Percentiles rank a stretch among this genome's conserved stretches.
Conservation (phyloP, 2,113 vertebrate genomes). For the Macaca mulatta region DNA sequence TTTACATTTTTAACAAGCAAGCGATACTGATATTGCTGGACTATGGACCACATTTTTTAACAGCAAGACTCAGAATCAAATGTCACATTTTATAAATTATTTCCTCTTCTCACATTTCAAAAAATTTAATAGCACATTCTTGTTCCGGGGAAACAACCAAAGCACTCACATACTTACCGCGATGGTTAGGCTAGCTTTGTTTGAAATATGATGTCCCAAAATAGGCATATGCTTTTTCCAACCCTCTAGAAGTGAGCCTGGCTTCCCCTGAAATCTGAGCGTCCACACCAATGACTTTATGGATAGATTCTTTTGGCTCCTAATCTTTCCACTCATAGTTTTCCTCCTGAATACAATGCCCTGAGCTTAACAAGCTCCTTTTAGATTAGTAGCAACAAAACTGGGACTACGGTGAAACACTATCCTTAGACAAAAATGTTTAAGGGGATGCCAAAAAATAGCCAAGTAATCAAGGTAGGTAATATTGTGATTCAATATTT, state of each 20-base stretch:
- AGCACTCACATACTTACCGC: not conserved
- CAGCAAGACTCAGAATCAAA: not conserved
- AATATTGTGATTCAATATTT: not conserved
- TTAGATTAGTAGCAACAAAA: not conserved
- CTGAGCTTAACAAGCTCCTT: not conserved
- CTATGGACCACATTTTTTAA: not conserved
- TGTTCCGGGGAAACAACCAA: not conserved
- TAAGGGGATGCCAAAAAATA: not conserved
- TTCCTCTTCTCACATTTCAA: not conserved
- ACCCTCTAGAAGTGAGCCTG: too few relatives aligned
- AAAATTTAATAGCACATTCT: not conserved
- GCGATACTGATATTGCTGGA: not conserved
- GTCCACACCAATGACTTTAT: not conserved
- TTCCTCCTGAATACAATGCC: not conserved
- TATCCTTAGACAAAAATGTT: not conserved
- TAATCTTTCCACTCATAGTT: not conserved
- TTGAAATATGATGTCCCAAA: not conserved
- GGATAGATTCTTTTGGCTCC: not conserved
- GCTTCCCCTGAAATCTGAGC: not conserved
- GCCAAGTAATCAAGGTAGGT: not conserved
- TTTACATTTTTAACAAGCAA: not conserved
- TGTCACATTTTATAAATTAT: not conserved
- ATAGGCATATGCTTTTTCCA: not conserved
- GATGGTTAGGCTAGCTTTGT: not conserved
- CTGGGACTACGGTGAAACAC: not conserved